Evolutionary conservation across 2,113 vertebrate species (phyloP).

Genomic region (Rhipidura dahli): DNA sequence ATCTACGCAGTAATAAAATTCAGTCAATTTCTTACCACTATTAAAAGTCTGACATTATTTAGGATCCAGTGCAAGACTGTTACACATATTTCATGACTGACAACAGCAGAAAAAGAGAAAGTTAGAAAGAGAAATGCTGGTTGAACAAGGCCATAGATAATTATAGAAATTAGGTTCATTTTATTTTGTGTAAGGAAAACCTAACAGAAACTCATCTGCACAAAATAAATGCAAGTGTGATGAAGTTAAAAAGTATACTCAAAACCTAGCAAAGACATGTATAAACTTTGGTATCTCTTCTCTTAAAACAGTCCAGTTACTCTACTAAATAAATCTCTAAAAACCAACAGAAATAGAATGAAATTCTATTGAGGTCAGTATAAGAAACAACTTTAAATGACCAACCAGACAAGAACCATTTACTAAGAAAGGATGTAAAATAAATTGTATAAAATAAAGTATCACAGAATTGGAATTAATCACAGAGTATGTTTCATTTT

Average conservation of each 20-base stretch:
- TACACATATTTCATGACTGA: conserved; percentile 1
- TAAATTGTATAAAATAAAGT: neutral
- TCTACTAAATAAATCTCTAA: neutral
- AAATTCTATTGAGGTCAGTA: neutral
- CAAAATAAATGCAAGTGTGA: neutral
- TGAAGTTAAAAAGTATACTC: neutral
- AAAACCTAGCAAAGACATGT: neutral
- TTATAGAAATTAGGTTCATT: neutral
- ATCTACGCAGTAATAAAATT: neutral
- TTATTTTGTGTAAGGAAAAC: neutral
- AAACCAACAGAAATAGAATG: neutral
- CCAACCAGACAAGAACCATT: neutral
- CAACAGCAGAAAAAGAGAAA: conserved; percentile 7
- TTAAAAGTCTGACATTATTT: conserved; percentile 11
- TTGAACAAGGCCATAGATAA: neutral
- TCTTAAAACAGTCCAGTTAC: neutral
- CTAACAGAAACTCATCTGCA: neutral
- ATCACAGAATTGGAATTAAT: neutral
- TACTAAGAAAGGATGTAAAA: neutral
- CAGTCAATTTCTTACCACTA: conserved; percentile 18
- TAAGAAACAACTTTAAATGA: neutral
- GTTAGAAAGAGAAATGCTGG: neutral
- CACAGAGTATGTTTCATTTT: neutral
- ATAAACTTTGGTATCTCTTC: neutral
- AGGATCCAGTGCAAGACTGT: conserved; percentile 1